Base-by-base conservation (phyloP, 2,113 vertebrate species). In the Dipodomys stephensi region DNA sequence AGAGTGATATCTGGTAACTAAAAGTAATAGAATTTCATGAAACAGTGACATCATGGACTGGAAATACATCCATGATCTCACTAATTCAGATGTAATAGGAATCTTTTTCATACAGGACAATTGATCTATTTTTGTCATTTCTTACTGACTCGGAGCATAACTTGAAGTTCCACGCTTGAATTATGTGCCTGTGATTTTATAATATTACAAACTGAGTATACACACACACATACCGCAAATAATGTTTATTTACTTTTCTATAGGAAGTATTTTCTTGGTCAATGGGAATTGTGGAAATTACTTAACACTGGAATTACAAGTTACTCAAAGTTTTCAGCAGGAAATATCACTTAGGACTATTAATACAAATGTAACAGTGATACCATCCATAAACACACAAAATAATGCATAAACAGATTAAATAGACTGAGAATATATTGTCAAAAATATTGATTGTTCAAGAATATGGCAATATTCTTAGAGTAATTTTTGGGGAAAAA, bases 401-500 rank as follows among this genome's bases (percentile, higher is more conserved):
- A 76, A 64, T 80, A 72, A 49, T 83, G 2, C 77, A 7, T 22
- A 91, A 83, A 87, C 0, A 68, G 0, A 76, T 16, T 72, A 89
- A 60, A 60, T 49, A 79, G 18, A 77, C 4, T 76, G 2, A 89
- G 83, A 57, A 80, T 73, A 2, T 87, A 20, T 2, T 64, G 16
- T 68, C 65, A 88, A 30, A 72, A 79, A 60, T 64, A 90, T 3
- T 53, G n/a, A 74, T 90, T 69, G 69, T 85, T 95, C n/a, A 82
- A 69, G 6, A 71, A 92, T 85, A 88, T 53, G 28, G 5, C 44
- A 88, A 79, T 88, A 69, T 11, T 60, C 0, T 39, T 39, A 39
- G 39, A 39, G 39, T 39, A 39, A 39, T 73, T 0, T 0, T 71
- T 91, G 19, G 25, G 11, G 39, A 39, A 8, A 67, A 65, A 0